Conservation (phyloP, 2,113 vertebrate genomes). For the Lagopus leucura region DNA sequence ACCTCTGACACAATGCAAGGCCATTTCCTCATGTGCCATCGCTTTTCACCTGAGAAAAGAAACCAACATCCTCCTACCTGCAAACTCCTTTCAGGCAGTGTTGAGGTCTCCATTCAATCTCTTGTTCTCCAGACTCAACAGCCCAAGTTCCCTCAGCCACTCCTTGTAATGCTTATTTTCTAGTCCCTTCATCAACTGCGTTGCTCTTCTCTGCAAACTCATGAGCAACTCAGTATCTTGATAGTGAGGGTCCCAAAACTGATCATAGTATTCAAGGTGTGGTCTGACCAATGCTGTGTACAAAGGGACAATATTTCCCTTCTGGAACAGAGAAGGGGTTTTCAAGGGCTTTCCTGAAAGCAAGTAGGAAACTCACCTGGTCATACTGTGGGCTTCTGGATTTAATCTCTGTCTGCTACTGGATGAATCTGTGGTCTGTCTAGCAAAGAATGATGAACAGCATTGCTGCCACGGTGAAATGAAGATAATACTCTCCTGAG, state of each 20-base stretch:
- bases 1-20: neutral
- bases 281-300: neutral
- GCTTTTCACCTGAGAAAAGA: neutral
- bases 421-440: neutral
- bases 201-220: neutral
- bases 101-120: neutral
- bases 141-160: neutral
- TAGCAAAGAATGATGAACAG: neutral
- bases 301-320: neutral
- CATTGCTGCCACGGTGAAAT: neutral
- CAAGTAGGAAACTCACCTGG: neutral
- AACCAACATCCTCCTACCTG: neutral
- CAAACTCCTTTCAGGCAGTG: neutral
- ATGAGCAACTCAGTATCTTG: neutral
- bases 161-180: neutral
- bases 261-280: neutral
- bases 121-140: neutral
- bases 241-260: neutral
- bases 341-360: neutral
- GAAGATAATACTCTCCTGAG: neutral
- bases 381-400: neutral
- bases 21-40: neutral
- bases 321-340: neutral
- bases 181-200: neutral
- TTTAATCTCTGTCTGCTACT: neutral